phyloP scores from a whole-genome alignment of 2,888 invertebrate species.

The Protonemura montana region DNA sequence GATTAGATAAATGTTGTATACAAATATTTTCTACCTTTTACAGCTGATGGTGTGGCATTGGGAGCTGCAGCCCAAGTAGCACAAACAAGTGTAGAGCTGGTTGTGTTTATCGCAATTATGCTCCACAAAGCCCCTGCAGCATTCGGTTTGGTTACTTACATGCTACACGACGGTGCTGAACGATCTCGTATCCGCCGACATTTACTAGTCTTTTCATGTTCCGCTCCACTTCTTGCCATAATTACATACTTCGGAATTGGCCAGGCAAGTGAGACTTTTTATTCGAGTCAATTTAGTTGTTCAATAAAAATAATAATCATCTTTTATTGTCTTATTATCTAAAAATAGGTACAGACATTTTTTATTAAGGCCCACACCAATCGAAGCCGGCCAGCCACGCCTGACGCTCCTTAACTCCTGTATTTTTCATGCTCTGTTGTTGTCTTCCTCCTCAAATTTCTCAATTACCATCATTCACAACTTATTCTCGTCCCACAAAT shows the following conservation, averaged over 20 bases:
- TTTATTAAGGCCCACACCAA: too few relatives aligned
- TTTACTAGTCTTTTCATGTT: slow-evolving; percentile 87
- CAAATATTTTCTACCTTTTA: slow-evolving; percentile 46
- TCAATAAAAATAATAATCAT: too few relatives aligned
- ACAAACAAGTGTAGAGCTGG: slow-evolving; percentile 95
- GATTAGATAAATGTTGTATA: too few relatives aligned
- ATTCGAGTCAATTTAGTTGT: too few relatives aligned
- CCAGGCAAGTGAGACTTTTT: slow-evolving; percentile 59
- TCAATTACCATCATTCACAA: not conserved
- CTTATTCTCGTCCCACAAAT: not conserved
- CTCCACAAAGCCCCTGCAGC: slow-evolving; percentile 99
- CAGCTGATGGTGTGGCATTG: slow-evolving; percentile 95
- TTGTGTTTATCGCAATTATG: slow-evolving; percentile 99
- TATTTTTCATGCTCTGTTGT: not conserved
- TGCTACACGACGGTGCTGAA: slow-evolving; percentile 94
- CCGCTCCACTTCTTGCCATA: slow-evolving; percentile 90
- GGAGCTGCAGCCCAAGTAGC: slow-evolving; percentile 98
- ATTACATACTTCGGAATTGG: slow-evolving; percentile 94
- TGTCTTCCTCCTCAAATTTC: not conserved
- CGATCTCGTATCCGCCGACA: slow-evolving; percentile 87
- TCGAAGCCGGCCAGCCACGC: not conserved
- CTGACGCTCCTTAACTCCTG: not conserved
- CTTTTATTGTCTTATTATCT: too few relatives aligned
- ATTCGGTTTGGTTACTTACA: slow-evolving; percentile 96
- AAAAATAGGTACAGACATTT: too few relatives aligned